Conservation (phyloP, 1,140 invertebrate genomes). For the Pseudomyrmex gracilis region DNA sequence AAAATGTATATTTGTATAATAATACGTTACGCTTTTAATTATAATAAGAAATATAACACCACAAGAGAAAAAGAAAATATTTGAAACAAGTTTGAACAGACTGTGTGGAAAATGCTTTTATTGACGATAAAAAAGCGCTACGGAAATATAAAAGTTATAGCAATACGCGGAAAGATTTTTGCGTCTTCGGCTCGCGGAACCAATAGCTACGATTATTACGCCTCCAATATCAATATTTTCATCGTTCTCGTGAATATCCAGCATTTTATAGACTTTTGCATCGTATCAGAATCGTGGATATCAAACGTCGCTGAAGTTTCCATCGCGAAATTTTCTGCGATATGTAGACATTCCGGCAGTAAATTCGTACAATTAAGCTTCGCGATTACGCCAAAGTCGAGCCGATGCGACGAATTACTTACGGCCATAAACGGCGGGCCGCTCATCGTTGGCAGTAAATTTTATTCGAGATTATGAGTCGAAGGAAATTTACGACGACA, state of each 20-base stretch:
- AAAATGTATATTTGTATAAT: no score
- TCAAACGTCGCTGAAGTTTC: background rate
- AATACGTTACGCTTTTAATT: no score
- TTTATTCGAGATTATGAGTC: conserved; percentile 51
- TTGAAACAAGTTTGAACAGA: background rate
- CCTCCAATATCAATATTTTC: conserved; percentile 56
- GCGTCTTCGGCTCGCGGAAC: conserved; percentile 52
- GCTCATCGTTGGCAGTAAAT: conserved; percentile 32
- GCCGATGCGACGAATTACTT: conserved; percentile 12
- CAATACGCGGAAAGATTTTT: conserved; percentile 32
- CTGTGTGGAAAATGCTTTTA: background rate
- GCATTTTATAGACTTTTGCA: conserved; percentile 45
- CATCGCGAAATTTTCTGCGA: background rate
- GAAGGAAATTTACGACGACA: conserved; percentile 39
- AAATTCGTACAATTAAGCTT: conserved; percentile 33
- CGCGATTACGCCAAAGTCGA: background rate
- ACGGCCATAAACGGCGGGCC: conserved; percentile 29
- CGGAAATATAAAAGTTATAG: conserved; percentile 34
- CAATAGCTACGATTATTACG: conserved; percentile 51
- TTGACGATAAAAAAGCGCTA: background rate
- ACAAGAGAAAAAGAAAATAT: conserved; percentile 5
- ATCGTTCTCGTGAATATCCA: conserved; percentile 33
- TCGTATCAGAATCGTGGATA: background rate
- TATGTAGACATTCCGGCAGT: background rate
- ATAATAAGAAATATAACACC: background rate